Evolutionary conservation across 2,113 vertebrate genomes (phyloP).

Genomic region (Brienomyrus longianalis): DNA sequence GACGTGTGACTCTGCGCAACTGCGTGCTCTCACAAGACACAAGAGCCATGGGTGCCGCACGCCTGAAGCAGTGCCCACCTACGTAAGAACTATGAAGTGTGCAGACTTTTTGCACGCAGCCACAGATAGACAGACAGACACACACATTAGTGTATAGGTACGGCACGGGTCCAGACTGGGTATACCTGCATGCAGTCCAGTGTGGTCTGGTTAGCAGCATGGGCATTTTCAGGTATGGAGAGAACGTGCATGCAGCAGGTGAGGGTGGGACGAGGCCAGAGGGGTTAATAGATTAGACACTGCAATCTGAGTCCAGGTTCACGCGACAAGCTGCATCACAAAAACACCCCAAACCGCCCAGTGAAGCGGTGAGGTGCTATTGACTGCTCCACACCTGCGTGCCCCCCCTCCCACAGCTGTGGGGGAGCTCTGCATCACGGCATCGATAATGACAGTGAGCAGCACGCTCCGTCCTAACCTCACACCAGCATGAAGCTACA

Average conservation of each 20-base stretch:
- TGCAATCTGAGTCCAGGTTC: slow-evolving; percentile 21
- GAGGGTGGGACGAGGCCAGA: slow-evolving; percentile 15
- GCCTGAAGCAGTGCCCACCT: not conserved
- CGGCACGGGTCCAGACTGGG: slow-evolving; percentile 16
- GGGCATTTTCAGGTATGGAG: slow-evolving; percentile 36
- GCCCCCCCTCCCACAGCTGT: too few species aligned
- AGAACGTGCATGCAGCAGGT: slow-evolving; percentile 41
- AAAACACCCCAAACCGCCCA: slow-evolving; percentile 25
- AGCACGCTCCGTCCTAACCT: not conserved
- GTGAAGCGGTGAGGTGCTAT: not conserved
- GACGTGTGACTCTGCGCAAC: not conserved
- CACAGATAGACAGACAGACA: not conserved
- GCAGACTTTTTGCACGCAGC: not conserved
- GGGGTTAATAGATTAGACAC: slow-evolving; percentile 39
- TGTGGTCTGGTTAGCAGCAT: slow-evolving; percentile 73
- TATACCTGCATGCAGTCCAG: slow-evolving; percentile 98
- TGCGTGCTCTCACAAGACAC: not conserved
- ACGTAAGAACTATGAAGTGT: not conserved
- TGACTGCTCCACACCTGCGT: not conserved
- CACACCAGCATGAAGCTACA: not conserved
- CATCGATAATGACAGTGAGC: not conserved
- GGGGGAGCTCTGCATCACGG: not conserved
- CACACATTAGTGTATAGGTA: slow-evolving; percentile 21
- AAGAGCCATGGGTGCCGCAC: not conserved
- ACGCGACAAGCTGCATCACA: slow-evolving; percentile 30